phyloP scores from a whole-genome alignment of 2,888 invertebrate species.

The Phorcus lineatus region DNA sequence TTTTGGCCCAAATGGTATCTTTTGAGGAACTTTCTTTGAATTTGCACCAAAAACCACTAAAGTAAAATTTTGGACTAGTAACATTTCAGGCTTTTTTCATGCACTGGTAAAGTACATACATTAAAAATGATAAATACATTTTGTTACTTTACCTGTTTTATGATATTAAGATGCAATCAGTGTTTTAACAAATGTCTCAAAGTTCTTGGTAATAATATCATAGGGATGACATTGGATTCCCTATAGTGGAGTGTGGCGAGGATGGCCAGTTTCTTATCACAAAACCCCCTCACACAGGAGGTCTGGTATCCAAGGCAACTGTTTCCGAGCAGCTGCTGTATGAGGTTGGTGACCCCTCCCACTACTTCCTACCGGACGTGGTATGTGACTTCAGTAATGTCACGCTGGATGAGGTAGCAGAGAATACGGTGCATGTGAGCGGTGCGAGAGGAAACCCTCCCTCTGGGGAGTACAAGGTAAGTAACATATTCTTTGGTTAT shows the following conservation, averaged over 20 bases:
- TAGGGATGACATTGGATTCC: constrained; percentile 77
- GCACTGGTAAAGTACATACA: too few species aligned
- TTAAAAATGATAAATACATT: too few species aligned
- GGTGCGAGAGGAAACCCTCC: constrained; percentile 76
- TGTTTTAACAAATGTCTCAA: background rate
- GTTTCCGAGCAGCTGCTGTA: constrained; percentile 77
- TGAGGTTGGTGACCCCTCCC: constrained; percentile 77
- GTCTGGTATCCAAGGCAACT: constrained; percentile 75
- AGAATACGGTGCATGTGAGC: constrained; percentile 72
- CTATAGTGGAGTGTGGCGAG: constrained; percentile 76
- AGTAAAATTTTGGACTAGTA: too few species aligned
- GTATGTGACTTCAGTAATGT: constrained; percentile 77
- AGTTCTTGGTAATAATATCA: background rate
- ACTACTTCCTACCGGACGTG: constrained; percentile 77
- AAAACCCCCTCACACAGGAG: constrained; percentile 77
- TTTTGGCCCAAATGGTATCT: too few species aligned
- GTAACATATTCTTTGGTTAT: too few species aligned
- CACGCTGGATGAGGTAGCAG: constrained; percentile 57
- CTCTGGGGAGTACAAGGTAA: constrained; percentile 76
- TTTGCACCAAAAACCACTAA: too few species aligned
- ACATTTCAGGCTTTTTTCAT: too few species aligned
- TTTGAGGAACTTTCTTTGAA: too few species aligned
- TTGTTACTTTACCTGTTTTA: background rate
- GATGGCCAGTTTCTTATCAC: constrained; percentile 75
- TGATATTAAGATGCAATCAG: too few species aligned